Conservation (phyloP, 2,113 vertebrate species). For the Nycticorax nycticorax region DNA sequence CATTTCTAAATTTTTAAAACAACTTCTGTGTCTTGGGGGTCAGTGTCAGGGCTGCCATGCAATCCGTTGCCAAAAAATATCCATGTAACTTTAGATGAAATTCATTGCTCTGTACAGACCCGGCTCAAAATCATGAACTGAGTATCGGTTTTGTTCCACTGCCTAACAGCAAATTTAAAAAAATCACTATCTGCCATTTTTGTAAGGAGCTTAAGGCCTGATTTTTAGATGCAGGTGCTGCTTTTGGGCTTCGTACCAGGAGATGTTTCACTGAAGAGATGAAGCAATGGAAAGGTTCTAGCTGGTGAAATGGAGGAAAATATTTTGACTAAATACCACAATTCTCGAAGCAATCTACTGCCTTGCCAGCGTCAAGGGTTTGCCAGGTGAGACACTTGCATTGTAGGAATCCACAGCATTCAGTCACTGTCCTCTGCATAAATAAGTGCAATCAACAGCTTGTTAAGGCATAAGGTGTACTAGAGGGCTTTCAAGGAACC, state of each 20-base stretch:
- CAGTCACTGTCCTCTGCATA: background rate
- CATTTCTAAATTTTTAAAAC: background rate
- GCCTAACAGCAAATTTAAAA: background rate
- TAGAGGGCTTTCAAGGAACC: background rate
- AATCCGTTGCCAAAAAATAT: background rate
- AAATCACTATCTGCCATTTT: background rate
- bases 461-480: background rate
- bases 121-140: background rate
- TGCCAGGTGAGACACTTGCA: background rate
- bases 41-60: background rate
- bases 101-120: background rate
- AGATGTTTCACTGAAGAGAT: background rate
- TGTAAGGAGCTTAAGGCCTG: background rate
- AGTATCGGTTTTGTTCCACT: background rate
- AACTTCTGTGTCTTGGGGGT: accelerated
- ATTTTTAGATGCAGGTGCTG: background rate
- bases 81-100: background rate
- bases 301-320: background rate
- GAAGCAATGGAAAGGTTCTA: background rate
- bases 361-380: background rate
- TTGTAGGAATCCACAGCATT: background rate
- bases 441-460: background rate
- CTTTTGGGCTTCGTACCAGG: background rate
- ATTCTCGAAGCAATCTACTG: background rate
- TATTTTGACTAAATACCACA: background rate